These are phyloP conservation scores for Lathamus discolor DNA, from an alignment of 2,113 vertebrate species.

Conservation along the genomic window DNA sequence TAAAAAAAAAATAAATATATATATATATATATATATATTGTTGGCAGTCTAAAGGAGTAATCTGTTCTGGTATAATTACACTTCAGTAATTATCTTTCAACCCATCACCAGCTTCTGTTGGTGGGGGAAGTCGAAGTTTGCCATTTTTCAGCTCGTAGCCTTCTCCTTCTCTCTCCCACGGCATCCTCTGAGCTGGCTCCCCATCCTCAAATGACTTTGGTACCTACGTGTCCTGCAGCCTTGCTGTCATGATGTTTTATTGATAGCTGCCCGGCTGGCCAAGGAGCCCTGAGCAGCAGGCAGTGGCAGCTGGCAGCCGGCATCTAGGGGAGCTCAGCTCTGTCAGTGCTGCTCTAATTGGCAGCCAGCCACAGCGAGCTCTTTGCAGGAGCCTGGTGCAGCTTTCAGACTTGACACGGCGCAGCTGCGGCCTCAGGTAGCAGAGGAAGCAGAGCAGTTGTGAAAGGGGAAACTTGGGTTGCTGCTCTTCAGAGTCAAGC, in stretches of 20 bases:
- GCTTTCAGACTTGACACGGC: neutral
- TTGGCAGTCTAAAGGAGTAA: neutral
- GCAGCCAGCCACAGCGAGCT: neutral
- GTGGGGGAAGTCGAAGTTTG: neutral
- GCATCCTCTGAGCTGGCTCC: neutral
- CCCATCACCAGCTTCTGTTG: neutral
- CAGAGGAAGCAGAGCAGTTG: neutral
- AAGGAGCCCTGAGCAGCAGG: neutral
- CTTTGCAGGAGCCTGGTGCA: neutral
- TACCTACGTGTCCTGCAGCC: fast-evolving
- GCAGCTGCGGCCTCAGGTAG: neutral
- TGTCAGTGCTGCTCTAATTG: neutral
- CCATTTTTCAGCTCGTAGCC: neutral
- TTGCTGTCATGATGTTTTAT: neutral
- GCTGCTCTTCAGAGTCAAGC: neutral
- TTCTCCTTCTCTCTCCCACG: neutral
- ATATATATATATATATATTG: neutral
- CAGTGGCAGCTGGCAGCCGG: neutral
- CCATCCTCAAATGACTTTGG: neutral
- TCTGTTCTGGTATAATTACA: neutral
- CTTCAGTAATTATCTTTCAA: neutral
- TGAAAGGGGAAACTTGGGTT: neutral
- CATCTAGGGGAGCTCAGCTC: neutral
- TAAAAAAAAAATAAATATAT: neutral
- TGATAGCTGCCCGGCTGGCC: neutral